A percentile compares a stretch with the other conserved stretches of the same genome.
Evolutionary conservation across 2,888 invertebrate species (phyloP).

Genomic region (Caprella mutica): DNA sequence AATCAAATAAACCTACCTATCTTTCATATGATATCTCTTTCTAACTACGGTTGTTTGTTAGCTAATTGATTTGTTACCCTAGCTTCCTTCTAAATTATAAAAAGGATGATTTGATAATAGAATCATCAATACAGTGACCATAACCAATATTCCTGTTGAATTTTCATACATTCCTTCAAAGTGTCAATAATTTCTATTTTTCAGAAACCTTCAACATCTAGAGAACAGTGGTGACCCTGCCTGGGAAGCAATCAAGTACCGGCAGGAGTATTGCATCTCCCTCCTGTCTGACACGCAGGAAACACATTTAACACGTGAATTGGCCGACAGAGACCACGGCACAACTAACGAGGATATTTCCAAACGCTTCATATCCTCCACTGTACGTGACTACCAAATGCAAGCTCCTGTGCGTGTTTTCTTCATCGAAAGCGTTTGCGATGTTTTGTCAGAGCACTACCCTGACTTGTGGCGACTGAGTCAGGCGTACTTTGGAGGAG

Average conservation of each 20-base stretch:
- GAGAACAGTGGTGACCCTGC: slow-evolving; percentile 80
- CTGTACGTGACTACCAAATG: slow-evolving; percentile 27
- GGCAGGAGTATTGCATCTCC: slow-evolving; percentile 64
- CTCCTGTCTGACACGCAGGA: slow-evolving; percentile 53
- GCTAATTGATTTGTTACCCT: too few species aligned
- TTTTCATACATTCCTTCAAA: too few species aligned
- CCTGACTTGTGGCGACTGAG: slow-evolving; percentile 94
- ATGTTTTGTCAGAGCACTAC: slow-evolving; percentile 60
- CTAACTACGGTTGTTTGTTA: too few species aligned
- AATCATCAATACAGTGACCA: too few species aligned
- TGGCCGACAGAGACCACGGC: slow-evolving; percentile 28
- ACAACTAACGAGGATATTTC: neutral
- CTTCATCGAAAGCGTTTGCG: slow-evolving; percentile 68
- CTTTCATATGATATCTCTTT: too few species aligned
- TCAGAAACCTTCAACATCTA: slow-evolving; percentile 55
- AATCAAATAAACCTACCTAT: too few species aligned
- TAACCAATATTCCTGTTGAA: too few species aligned
- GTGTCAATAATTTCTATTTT: too few species aligned
- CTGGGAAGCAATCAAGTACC: slow-evolving; percentile 83
- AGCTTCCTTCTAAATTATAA: too few species aligned
- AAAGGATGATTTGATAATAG: too few species aligned
- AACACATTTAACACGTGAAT: slow-evolving; percentile 19
- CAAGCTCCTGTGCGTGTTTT: slow-evolving; percentile 55
- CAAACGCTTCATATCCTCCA: neutral
- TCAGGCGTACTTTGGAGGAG: slow-evolving; percentile 82